Evolutionary conservation across 37 sponge, comb jelly and placozoan genomes (phyloP).

Genomic region (Ephydatia muelleri): DNA sequence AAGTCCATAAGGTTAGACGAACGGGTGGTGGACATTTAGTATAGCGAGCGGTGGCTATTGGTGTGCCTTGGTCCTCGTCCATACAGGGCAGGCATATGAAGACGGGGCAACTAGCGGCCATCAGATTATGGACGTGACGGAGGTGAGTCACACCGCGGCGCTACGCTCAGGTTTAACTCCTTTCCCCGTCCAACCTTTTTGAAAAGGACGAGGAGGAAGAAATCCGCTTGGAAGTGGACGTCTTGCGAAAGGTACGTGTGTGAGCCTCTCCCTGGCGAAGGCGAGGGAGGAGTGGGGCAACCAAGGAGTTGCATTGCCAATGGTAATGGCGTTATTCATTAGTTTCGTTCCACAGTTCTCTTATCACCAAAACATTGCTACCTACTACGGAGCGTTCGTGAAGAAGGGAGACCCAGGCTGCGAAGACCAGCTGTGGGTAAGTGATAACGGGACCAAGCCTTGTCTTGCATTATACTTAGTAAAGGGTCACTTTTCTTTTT

Average conservation of each 20-base stretch:
- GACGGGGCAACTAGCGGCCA: constrained; percentile 94
- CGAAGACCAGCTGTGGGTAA: constrained; percentile 93
- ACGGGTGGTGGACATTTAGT: background rate
- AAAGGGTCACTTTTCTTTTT: background rate
- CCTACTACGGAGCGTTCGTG: constrained; percentile 97
- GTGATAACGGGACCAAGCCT: background rate
- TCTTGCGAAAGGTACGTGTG: constrained; percentile 80
- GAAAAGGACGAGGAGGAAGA: constrained; percentile 97
- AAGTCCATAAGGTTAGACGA: constrained; percentile 84
- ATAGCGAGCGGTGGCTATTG: background rate
- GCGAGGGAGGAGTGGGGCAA: background rate
- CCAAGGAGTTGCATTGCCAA: background rate
- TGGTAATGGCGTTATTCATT: constrained; percentile 11
- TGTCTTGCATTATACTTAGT: background rate
- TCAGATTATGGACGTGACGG: constrained; percentile 96
- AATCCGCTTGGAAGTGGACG: constrained; percentile 92
- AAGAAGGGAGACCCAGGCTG: constrained; percentile 73
- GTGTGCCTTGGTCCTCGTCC: background rate
- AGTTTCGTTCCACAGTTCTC: constrained; percentile 74
- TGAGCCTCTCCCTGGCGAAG: background rate
- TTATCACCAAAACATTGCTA: constrained; percentile 94
- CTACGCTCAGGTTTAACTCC: background rate
- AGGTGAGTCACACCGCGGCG: constrained; percentile 49
- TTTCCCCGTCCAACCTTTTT: background rate
- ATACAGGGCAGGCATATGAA: constrained; percentile 65